Evolutionary conservation across 2,888 invertebrate species (phyloP).

Genomic region (Apoderus coryli): DNA sequence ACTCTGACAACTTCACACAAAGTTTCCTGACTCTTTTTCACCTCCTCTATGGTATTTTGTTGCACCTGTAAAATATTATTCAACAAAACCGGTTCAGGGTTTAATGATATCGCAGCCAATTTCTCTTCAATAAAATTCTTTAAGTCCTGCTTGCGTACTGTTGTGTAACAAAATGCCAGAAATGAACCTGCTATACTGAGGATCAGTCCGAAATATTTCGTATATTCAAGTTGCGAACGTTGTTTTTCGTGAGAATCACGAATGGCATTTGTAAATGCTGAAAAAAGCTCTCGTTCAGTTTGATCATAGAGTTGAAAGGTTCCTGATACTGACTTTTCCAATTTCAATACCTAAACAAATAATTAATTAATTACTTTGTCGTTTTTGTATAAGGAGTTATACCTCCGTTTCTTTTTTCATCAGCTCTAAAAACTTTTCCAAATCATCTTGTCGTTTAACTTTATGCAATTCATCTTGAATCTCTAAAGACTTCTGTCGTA

Average conservation of each 20-base stretch:
- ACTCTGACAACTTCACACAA: conserved; percentile 9
- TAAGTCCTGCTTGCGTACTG: conserved; percentile 27
- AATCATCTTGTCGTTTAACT: conserved; percentile 53
- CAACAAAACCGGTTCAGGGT: neutral
- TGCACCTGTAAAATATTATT: conserved; percentile 11
- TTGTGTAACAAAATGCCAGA: conserved; percentile 27
- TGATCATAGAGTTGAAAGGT: conserved; percentile 52
- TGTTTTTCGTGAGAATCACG: conserved; percentile 74
- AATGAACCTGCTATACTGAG: conserved; percentile 30
- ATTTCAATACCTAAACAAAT: conserved; percentile 37
- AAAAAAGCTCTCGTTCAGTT: conserved; percentile 61
- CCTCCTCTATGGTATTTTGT: conserved; percentile 12
- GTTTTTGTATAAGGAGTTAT: too few species aligned
- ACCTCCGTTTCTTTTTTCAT: conserved; percentile 53
- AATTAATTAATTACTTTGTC: too few species aligned
- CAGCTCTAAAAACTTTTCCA: conserved; percentile 54
- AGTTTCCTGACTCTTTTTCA: conserved; percentile 11
- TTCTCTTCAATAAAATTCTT: conserved; percentile 25
- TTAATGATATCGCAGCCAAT: conserved; percentile 10
- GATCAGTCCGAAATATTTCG: conserved; percentile 57
- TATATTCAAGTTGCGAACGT: conserved; percentile 63
- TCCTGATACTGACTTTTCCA: conserved; percentile 46
- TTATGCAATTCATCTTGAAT: conserved; percentile 63
- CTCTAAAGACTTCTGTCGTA: conserved; percentile 51
- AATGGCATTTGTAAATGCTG: conserved; percentile 56